These are phyloP conservation scores for Zelostemma sp. DNA, from an alignment of 1,140 invertebrate genomes.

Conservation along the genomic window DNA sequence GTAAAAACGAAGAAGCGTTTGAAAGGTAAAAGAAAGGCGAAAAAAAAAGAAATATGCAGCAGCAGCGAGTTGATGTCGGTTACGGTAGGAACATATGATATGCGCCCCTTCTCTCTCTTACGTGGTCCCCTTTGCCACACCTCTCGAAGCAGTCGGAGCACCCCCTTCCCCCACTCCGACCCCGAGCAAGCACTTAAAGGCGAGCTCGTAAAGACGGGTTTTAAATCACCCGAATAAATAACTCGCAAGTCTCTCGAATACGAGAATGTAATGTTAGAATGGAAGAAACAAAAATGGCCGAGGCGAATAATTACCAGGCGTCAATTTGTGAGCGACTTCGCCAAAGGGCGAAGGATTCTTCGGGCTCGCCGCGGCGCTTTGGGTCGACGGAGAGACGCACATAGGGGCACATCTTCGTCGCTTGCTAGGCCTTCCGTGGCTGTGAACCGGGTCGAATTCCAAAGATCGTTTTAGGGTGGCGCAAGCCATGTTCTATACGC, in stretches of 20 bases:
- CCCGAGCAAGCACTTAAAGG: neutral
- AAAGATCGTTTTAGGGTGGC: conserved; percentile 93
- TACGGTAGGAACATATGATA: conserved; percentile 67
- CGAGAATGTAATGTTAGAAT: neutral
- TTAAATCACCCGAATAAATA: conserved; percentile 52
- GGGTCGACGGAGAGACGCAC: conserved; percentile 76
- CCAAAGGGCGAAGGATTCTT: conserved; percentile 80
- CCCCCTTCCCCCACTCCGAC: conserved; percentile 4
- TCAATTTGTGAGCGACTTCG: conserved; percentile 83
- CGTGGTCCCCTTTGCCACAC: neutral
- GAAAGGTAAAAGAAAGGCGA: conserved; percentile 1
- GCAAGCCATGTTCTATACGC: conserved; percentile 91
- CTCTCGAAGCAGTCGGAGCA: no score
- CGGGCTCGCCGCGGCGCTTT: conserved; percentile 32
- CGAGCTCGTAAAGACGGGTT: conserved; percentile 52
- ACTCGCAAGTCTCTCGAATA: no score
- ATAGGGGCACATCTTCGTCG: conserved; percentile 89
- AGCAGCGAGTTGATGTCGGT: conserved; percentile 43
- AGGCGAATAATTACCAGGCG: conserved; percentile 78
- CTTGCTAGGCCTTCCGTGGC: conserved; percentile 83
- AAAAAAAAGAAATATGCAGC: conserved; percentile 14
- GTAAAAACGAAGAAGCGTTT: no score
- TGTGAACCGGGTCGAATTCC: conserved; percentile 91
- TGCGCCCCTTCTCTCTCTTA: conserved; percentile 38
- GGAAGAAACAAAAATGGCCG: conserved; percentile 54